Evolutionary conservation across 2,888 invertebrate genomes (phyloP), one percentile per base, ranked within the genome.

Genomic region (Epinotia nisella): DNA sequence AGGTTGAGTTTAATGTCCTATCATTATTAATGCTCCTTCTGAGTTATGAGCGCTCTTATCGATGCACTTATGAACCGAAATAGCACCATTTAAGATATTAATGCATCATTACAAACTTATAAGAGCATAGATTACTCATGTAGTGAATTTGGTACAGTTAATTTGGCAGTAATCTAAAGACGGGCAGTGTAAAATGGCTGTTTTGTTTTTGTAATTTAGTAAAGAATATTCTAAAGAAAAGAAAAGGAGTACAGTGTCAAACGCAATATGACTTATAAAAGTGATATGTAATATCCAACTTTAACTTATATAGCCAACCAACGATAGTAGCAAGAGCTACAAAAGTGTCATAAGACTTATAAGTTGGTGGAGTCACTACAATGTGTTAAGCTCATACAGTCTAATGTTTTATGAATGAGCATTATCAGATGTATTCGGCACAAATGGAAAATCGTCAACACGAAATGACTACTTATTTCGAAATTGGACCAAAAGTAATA

Each of bases 61-160:
- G 82, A 75, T 75, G 80, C 90, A 89, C 91, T 91, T 85, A 84
- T 83, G 84, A 80, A 82, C 86, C 78, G 78, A 88, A 90, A 91
- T 90, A 90, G 82, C 85, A 66, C 74, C 83, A 79, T 78, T 86
- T 81, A 80, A 87, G 85, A 86, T 83, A 83, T 80, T 79, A 80
- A 80, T 81, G 85, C 85, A 82, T 86, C 83, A 85, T 88, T 87
- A 83, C 76, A 73, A 74, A 74, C 74, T n/a, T 45, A 62, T 56
- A 53, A 71, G 67, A 61, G 56, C 58, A 61, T 35, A 49, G 58
- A 65, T 71, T 9, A 21, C 61, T 67, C 2, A 11, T 60, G 21
- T 19, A 65, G 53, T 21, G 45, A 64, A 39, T 51, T 13, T 11
- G 17, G 24, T 29, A 60, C 53, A 66, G 71, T 41, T 19, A 24